These are phyloP conservation scores for Caenorhabditis imperialis DNA, from an alignment of 2,888 invertebrate species.

Conservation along the genomic window DNA sequence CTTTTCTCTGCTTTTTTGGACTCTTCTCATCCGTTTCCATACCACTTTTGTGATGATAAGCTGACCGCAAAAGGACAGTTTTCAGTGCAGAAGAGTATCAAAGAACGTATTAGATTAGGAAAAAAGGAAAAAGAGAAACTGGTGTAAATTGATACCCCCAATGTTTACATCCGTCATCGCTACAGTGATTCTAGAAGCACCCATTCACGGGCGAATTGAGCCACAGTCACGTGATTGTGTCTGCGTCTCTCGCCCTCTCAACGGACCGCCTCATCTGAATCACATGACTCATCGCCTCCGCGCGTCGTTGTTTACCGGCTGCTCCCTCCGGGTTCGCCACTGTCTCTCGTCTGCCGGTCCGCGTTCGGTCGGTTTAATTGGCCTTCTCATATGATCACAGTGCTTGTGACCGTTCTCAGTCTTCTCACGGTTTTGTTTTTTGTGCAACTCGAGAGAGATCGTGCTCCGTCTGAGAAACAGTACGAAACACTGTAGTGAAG, in stretches of 20 bases:
- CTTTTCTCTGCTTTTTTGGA: background rate
- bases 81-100: background rate
- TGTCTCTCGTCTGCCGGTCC: constrained; percentile 13
- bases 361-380: constrained; percentile 6
- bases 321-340: constrained; percentile 8
- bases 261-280: constrained; percentile 37
- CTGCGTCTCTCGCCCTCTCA: constrained; percentile 35
- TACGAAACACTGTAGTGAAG: no score
- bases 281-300: constrained; percentile 42
- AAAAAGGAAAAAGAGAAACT: constrained; percentile 2
- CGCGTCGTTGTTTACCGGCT: constrained; percentile 21
- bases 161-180: constrained; percentile 16
- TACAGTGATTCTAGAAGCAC: background rate
- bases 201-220: no score
- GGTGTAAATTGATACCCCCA: constrained; percentile 21
- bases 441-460: no score
- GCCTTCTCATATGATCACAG: background rate
- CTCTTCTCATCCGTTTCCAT: constrained; percentile 14
- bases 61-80: constrained; percentile 8
- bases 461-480: no score
- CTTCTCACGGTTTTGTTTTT: constrained; percentile 1
- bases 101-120: constrained; percentile 1
- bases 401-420: background rate
- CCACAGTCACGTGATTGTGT: background rate
- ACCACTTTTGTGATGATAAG: constrained; percentile 16